Conservation (phyloP, 2,113 vertebrate genomes). For the Rynchops niger region DNA sequence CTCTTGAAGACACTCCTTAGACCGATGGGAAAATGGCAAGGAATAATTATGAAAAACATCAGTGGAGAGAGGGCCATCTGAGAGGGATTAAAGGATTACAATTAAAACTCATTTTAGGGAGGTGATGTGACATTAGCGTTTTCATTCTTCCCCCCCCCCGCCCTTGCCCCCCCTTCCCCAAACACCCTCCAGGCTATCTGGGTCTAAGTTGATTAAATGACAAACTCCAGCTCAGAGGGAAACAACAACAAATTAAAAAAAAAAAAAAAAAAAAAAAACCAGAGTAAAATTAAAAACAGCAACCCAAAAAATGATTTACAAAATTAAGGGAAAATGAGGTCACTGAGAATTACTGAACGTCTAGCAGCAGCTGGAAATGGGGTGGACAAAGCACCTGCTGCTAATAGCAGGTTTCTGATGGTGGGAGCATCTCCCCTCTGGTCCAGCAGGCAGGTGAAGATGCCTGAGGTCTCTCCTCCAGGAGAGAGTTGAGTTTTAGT, state of each 20-base stretch:
- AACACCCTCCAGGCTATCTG: slow-evolving; percentile 59
- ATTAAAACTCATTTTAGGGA: slow-evolving; percentile 73
- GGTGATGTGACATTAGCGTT: slow-evolving; percentile 62
- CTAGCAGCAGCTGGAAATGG: neutral
- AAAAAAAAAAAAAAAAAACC: neutral
- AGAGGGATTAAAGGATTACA: slow-evolving; percentile 84
- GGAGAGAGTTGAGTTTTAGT: fast-evolving
- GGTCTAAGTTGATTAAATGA: slow-evolving; percentile 60
- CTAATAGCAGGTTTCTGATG: neutral
- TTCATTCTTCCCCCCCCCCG: neutral
- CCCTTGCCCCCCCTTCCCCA: neutral
- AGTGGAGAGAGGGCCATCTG: slow-evolving; percentile 76
- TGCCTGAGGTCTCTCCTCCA: neutral
- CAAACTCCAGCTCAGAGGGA: slow-evolving; percentile 40
- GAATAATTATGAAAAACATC: slow-evolving; percentile 78
- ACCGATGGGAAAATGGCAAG: slow-evolving; percentile 76
- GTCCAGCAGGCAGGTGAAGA: neutral
- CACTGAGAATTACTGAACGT: neutral
- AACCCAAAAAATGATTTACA: slow-evolving; percentile 23
- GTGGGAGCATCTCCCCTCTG: neutral
- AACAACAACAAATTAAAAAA: slow-evolving; percentile 38
- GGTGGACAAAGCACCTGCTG: slow-evolving; percentile 29
- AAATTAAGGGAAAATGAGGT: slow-evolving; percentile 50
- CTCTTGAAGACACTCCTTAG: slow-evolving; percentile 72
- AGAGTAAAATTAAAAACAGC: slow-evolving; percentile 13